Base-by-base conservation (phyloP, 2,888 invertebrate species). In the Onthophagus sagittarius region DNA sequence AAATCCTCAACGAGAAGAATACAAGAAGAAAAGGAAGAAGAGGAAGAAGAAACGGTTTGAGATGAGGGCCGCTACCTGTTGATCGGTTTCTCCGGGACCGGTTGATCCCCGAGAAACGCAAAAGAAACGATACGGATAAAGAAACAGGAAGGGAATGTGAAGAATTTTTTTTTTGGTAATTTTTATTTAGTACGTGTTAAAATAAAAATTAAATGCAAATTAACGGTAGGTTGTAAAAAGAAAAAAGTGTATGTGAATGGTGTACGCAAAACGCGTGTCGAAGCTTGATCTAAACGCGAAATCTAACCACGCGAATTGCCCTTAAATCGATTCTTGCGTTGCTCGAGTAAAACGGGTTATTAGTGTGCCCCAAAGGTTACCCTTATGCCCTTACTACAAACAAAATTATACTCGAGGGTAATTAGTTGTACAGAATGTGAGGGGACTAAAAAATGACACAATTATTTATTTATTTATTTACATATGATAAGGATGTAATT, bases 271-370 rank as follows among this genome's bases (percentile, higher is more conserved):
- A 73, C 69, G 73, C 73, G 71, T 71, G 71, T 69, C 65, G 31
- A 70, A 69, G n/a, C 67, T 69, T 71, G n/a, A 71, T 69, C 73
- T 71, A 69, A 73, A 71, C 67, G 31, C 13, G 32, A 73, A 73
- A 73, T 73, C 71, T 71, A 71, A 73, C 62, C 71, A 69, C 71
- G 71, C 69, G 65, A 64, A 73, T 73, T 71, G 62, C 63, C 53
- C 39, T 53, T 53, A 73, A 71, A 71, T 73, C 71, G 73, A 73
- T 73, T 73, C 62, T 53, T 53, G 39, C 11, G 39, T 53, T 11
- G 39, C 1, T 1, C 23, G 71, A 15, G 63, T 32, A 62, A 62
- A 73, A 71, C 67, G 15, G 62, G 71, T 33, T 62, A 71, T 71
- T 63, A 62, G 53, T 67, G 32, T 71, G 62, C 71, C 39, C 71